Evolutionary conservation across 2,797 vertebrate genomes (phyloP), one percentile per base, ranked within the genome.

Genomic region (Hydrocynus forskahlii): DNA sequence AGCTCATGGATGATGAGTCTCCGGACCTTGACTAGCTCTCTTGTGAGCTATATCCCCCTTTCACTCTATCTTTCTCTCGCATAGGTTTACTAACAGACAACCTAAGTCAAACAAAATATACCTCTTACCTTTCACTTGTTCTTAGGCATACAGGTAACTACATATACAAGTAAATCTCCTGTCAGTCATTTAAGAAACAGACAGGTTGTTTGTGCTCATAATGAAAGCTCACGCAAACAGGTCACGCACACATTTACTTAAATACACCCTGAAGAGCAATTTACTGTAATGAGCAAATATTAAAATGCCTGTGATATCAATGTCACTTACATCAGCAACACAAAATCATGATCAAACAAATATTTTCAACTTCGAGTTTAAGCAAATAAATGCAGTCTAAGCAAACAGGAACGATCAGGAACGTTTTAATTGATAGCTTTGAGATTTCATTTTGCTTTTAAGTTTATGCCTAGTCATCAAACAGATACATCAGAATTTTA

Each of bases 1-100:
- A 83, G 70, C 66, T 86, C 62, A 75, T 64, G 75, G 75, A 77
- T 62, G 69, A 85, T 80, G 83, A 84, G 80, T 82, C 86, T 66
- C 73, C 80, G 60, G 84, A 86, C 82, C 80, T 82, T 78, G 70
- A 72, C 67, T 79, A 81, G 75, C 67, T 74, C 69, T 69, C 82
- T 79, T 59, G 52, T 67, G 17, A 75, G n/a, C 19, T 71, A 9
- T 79, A 57, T 74, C 78, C 52, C 74, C 35, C 45, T n/a, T 38
- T 59, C 73, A n/a, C 63, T 25, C 64, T 52, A 59, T 40, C 25
- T 73, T 2, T 16, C 23, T 69, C 2, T 78, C 66, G 0, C 2
- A 38, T 67, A 9, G 12, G 60, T 55, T 1, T 29, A 64, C 38
- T 75, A 70, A 57, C 17, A 66, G 74, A 70, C 66, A 75, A 5